phyloP scores from a whole-genome alignment of 2,113 vertebrate genomes.

The Cyanistes caeruleus region DNA sequence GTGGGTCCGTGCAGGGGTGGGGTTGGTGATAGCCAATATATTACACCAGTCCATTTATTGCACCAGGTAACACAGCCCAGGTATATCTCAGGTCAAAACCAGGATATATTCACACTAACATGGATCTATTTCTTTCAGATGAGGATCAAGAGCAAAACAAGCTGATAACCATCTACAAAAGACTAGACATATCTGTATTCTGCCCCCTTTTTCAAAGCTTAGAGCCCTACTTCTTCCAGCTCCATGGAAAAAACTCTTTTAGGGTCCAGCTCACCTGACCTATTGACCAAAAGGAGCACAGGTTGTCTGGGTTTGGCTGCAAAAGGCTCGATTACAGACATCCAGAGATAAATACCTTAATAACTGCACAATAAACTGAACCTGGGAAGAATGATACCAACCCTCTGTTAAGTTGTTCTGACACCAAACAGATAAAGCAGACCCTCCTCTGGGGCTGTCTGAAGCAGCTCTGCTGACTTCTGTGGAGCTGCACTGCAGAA shows the following conservation, averaged over 20 bases:
- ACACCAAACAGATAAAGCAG: background rate
- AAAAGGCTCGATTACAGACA: background rate
- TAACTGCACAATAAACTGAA: background rate
- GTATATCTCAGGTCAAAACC: background rate
- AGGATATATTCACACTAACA: background rate
- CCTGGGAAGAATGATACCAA: background rate
- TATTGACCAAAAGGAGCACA: background rate
- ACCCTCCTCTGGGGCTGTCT: background rate
- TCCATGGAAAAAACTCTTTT: background rate
- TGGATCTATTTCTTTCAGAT: background rate
- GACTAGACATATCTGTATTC: background rate
- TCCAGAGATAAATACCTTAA: background rate
- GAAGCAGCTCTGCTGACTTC: background rate
- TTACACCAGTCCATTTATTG: background rate
- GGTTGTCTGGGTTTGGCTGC: background rate
- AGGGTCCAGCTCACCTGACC: background rate
- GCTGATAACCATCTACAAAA: background rate
- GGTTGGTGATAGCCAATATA: background rate
- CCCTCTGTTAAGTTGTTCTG: background rate
- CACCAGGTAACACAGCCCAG: background rate
- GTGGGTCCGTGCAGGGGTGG: rapidly evolving
- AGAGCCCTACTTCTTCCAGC: background rate
- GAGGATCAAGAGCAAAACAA: background rate
- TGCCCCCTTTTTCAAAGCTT: background rate
- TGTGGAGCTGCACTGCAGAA: background rate